Evolutionary conservation across 2,797 vertebrate genomes (phyloP).

Genomic region (Nannoperca obscura): DNA sequence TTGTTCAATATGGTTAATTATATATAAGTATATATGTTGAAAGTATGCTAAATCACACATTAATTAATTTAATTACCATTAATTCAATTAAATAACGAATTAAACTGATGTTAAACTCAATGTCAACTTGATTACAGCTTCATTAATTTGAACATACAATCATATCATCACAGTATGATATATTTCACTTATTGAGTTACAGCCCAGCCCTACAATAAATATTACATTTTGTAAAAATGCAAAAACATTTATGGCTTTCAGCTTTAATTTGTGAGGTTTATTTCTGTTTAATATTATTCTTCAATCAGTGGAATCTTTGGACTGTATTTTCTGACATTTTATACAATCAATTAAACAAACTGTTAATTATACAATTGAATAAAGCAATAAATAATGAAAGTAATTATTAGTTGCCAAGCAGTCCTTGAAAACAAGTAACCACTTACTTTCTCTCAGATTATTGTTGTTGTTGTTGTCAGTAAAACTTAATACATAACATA

Average conservation of each 20-base stretch:
- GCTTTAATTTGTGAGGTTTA: neutral
- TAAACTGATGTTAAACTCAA: neutral
- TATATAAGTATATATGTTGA: too few species aligned
- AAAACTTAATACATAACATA: too few species aligned
- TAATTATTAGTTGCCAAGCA: constrained; percentile 7
- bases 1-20: too few species aligned
- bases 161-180: neutral
- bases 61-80: too few species aligned
- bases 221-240: neutral
- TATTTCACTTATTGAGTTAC: neutral
- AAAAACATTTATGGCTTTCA: neutral
- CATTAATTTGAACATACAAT: neutral
- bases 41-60: too few species aligned
- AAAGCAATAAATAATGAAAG: neutral
- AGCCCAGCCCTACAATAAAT: neutral
- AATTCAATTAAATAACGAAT: neutral
- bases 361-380: constrained; percentile 16
- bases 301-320: neutral
- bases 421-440: neutral
- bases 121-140: neutral
- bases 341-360: neutral
- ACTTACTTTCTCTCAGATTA: neutral
- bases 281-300: neutral
- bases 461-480: neutral
- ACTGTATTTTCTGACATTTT: constrained; percentile 12